Percentiles rank a stretch among this genome's conserved stretches.
Conservation (phyloP, 2,888 invertebrate species). For the Zhengitettix transpicula region DNA sequence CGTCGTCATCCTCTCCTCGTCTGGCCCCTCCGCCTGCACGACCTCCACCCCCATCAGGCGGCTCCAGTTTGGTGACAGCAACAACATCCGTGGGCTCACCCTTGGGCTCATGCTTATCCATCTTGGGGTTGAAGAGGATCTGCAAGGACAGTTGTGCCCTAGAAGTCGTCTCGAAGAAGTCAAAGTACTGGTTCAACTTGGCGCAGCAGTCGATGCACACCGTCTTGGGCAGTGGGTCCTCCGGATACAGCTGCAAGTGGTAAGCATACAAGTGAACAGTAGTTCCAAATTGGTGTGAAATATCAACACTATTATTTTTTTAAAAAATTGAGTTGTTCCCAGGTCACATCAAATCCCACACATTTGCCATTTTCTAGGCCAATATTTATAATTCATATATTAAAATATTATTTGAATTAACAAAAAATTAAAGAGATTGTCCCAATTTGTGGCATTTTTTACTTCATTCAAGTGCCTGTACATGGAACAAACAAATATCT, state of each 20-base stretch:
- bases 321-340: too few species aligned
- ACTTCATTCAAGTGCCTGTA: too few species aligned
- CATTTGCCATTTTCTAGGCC: too few species aligned
- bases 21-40: background rate
- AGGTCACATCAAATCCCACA: too few species aligned
- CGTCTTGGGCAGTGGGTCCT: conserved; percentile 19
- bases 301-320: background rate
- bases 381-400: too few species aligned
- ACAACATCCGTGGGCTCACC: conserved; percentile 3
- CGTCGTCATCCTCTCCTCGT: background rate
- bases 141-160: conserved; percentile 18
- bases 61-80: background rate
- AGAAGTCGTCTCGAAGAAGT: conserved; percentile 19
- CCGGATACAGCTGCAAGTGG: conserved; percentile 16
- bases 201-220: conserved; percentile 18
- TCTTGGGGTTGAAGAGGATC: conserved; percentile 15
- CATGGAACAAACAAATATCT: too few species aligned
- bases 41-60: background rate
- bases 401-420: too few species aligned
- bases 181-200: conserved; percentile 18
- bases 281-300: background rate
- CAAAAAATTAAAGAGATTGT: too few species aligned
- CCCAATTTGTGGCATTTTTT: too few species aligned
- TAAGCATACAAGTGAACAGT: background rate
- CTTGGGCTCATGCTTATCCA: conserved; percentile 3